Evolutionary conservation across 2,888 invertebrate species (phyloP), one percentile per base, ranked within the genome.

Genomic region (Ormyrus nitidulus): DNA sequence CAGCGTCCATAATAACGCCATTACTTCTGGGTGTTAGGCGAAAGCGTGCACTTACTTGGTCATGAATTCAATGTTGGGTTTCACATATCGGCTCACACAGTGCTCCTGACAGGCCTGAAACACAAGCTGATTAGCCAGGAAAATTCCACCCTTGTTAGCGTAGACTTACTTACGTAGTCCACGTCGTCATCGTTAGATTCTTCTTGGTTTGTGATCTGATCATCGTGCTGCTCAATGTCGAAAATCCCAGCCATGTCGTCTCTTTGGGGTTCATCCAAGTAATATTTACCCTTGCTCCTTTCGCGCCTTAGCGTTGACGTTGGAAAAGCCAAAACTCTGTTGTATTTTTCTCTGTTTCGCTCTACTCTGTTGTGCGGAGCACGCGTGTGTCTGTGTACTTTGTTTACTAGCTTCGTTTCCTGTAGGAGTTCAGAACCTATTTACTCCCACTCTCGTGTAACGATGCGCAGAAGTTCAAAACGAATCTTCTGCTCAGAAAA

Each of bases 101-200:
- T 19, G 19, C 19, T 19, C 95, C 91, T 95, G 95, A 90, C 95
- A 95, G 86, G 94, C 95, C 96, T 96, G 92, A 84, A 93, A 88
- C 85, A 90, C 86, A 90, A 89, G 34, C n/a, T 19, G 19, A 19
- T 19, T 19, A 19, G 19, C 19, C 19, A 19, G 19, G 19, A 19
- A 19, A 19, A 19, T 19, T 19, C 19, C 19, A 19, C 19, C 19
- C 19, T 19, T 19, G 19, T 19, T 19, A 19, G 19, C 19, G 1
- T 19, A 19, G 19, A 19, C 19, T 19, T 93, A 19, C 19, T 19
- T 93, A 97, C 97, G 84, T 94, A 92, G 89, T 96, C 96, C 90
- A 97, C 95, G 90, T 95, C 95, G 92, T 98, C 98, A 90, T 98
- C 97, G 86, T 96, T 95, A 88, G 96, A 96, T 89, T 95, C 95